Conservation (phyloP, 2,113 vertebrate species). For the Enhydra lutris region DNA sequence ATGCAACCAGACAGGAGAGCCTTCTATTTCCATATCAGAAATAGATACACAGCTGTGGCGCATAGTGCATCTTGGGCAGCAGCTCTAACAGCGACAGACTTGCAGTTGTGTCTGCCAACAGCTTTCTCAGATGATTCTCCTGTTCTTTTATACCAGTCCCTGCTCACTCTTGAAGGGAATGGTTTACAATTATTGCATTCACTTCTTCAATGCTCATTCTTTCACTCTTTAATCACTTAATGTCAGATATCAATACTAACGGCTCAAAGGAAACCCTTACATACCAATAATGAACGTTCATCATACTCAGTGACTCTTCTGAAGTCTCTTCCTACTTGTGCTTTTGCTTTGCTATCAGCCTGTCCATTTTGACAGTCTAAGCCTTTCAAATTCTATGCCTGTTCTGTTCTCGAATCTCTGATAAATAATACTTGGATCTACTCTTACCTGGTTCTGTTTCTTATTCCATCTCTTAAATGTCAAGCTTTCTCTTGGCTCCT, state of each 20-base stretch:
- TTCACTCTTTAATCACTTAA: conserved; percentile 22
- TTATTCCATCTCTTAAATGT: background rate
- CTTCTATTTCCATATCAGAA: background rate
- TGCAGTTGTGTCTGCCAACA: background rate
- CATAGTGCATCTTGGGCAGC: background rate
- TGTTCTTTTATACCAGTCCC: background rate
- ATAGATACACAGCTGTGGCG: background rate
- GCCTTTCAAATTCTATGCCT: background rate
- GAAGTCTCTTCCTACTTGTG: background rate
- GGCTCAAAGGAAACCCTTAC: background rate
- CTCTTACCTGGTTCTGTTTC: background rate
- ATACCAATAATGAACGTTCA: conserved; percentile 5
- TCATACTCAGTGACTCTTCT: background rate
- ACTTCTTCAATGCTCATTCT: background rate
- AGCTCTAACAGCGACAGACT: background rate
- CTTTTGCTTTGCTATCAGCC: background rate
- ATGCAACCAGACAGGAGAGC: background rate
- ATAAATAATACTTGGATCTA: background rate
- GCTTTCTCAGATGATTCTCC: background rate
- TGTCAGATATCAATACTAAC: background rate
- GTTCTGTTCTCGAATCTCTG: background rate
- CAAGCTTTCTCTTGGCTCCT: background rate
- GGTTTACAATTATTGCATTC: conserved; percentile 35
- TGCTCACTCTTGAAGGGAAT: background rate
- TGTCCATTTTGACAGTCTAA: background rate